Conservation (phyloP, 2,797 vertebrate species). For the Enteromius unitaeniatus region DNA sequence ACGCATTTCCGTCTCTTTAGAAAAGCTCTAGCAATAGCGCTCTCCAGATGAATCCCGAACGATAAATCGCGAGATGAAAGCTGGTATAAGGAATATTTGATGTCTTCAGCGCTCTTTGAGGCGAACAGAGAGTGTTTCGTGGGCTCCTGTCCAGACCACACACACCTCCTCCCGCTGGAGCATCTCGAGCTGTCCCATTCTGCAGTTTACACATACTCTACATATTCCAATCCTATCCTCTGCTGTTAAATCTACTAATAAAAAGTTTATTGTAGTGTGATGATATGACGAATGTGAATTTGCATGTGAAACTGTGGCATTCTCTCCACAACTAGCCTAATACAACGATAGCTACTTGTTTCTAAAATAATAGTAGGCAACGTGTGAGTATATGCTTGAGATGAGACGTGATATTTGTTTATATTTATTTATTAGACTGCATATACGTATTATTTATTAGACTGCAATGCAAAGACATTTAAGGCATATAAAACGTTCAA, state of each 20-base stretch:
- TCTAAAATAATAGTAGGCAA: background rate
- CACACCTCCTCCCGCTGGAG: constrained; percentile 31
- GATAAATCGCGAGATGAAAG: background rate
- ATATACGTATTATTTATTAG: background rate
- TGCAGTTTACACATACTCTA: background rate
- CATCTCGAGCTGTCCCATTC: constrained; percentile 12
- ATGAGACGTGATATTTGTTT: background rate
- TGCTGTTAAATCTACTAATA: background rate
- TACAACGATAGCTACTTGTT: no score
- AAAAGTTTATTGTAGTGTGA: background rate
- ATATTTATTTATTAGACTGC: background rate
- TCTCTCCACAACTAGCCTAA: background rate
- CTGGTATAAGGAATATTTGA: background rate
- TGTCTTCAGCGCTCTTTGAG: background rate
- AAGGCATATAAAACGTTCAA: background rate
- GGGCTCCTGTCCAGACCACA: constrained; percentile 19
- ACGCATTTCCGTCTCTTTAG: constrained; percentile 32
- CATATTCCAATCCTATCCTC: background rate
- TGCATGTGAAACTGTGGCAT: background rate
- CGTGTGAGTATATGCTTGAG: no score
- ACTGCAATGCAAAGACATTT: background rate
- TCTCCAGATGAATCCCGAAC: background rate
- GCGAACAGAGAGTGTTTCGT: constrained; percentile 14
- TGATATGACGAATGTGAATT: background rate
- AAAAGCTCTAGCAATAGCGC: background rate